These are phyloP conservation scores for Halcyon leucocephala DNA, from an alignment of 2,797 vertebrate species.

Conservation along the genomic window DNA sequence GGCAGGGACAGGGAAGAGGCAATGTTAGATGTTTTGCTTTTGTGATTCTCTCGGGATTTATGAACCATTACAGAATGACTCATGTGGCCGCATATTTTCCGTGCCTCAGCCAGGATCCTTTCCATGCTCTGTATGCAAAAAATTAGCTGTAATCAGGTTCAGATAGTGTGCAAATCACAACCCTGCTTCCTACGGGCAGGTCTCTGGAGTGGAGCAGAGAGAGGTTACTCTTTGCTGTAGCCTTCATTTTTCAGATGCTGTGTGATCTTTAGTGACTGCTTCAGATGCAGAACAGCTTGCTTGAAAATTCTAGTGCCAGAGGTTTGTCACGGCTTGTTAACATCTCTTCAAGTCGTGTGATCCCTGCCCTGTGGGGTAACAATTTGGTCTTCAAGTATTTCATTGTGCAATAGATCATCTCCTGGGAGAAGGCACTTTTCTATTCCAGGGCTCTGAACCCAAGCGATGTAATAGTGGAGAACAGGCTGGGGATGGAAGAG, in stretches of 20 bases:
- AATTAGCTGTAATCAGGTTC: conserved; percentile 64
- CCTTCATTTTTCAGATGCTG: conserved; percentile 56
- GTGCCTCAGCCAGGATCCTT: conserved; percentile 55
- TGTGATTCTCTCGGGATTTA: conserved; percentile 66
- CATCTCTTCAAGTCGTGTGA: conserved; percentile 53
- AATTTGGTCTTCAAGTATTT: neutral
- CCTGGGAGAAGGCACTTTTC: neutral
- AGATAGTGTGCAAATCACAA: conserved; percentile 65
- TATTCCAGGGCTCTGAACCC: neutral
- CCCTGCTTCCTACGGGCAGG: conserved; percentile 37
- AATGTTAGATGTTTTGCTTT: conserved; percentile 63
- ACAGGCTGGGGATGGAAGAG: neutral
- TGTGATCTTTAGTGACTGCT: conserved; percentile 61
- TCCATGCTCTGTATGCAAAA: conserved; percentile 59
- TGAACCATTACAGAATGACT: conserved; percentile 68
- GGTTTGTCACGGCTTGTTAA: conserved; percentile 61
- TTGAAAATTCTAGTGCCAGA: conserved; percentile 19
- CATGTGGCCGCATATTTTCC: conserved; percentile 67
- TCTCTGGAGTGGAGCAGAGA: conserved; percentile 48
- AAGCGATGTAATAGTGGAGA: neutral
- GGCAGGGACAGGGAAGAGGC: conserved; percentile 62
- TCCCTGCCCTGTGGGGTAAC: conserved; percentile 47
- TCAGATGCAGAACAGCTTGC: conserved; percentile 66
- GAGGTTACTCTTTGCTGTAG: conserved; percentile 5
- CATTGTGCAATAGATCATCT: conserved; percentile 37